Conservation (phyloP, 2,888 invertebrate species). For the Cetonia aurata region DNA sequence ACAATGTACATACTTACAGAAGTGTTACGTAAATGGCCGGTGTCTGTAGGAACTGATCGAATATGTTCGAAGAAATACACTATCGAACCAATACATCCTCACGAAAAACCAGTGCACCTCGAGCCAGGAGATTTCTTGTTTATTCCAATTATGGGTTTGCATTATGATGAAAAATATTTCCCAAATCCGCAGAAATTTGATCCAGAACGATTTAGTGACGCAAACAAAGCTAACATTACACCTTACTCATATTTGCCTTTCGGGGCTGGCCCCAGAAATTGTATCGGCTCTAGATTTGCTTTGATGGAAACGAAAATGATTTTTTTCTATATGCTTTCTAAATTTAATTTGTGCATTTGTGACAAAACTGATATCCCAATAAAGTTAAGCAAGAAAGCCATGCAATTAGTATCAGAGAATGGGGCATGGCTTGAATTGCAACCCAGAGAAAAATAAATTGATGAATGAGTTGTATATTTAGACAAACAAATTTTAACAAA, state of each 20-base stretch:
- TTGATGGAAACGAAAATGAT: constrained; percentile 57
- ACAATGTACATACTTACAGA: neutral
- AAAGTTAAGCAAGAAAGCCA: constrained; percentile 15
- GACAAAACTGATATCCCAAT: constrained; percentile 52
- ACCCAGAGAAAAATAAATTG: constrained; percentile 7
- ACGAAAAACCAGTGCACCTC: constrained; percentile 2
- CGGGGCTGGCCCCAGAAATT: constrained; percentile 72
- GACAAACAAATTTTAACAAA: too few relatives aligned
- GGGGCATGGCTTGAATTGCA: constrained; percentile 38
- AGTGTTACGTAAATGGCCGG: constrained; percentile 8
- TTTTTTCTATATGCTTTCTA: constrained; percentile 54
- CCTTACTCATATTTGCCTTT: constrained; percentile 63
- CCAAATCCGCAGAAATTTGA: constrained; percentile 6
- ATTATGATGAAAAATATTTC: neutral
- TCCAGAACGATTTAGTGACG: constrained; percentile 12
- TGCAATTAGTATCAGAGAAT: constrained; percentile 10
- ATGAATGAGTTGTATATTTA: too few relatives aligned
- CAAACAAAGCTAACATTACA: constrained; percentile 62
- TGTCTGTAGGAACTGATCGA: neutral
- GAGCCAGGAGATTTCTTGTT: neutral
- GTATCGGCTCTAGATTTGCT: constrained; percentile 69
- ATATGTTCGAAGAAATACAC: neutral
- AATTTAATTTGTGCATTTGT: constrained; percentile 55
- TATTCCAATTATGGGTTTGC: neutral
- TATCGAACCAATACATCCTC: neutral